A percentile compares a stretch with the other conserved stretches of the same genome.
Conservation (phyloP, 2,888 invertebrate species). For the Mimas tiliae region DNA sequence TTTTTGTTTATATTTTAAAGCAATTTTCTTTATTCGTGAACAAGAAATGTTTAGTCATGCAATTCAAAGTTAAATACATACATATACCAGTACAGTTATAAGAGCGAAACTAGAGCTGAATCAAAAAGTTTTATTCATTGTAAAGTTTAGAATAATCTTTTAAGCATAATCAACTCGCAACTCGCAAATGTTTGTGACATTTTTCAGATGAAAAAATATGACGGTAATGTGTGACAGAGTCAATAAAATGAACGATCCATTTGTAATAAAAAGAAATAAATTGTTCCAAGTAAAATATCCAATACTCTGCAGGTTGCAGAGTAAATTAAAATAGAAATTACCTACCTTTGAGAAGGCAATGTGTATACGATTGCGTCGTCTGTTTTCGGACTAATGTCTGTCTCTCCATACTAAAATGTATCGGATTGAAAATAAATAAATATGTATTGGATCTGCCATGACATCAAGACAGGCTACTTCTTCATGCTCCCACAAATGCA, state of each 20-base stretch:
- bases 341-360: background rate
- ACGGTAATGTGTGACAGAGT: slow-evolving; percentile 2
- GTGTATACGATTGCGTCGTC: background rate
- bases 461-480: slow-evolving; percentile 26
- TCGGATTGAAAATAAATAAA: slow-evolving; percentile 24
- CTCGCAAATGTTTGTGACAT: background rate
- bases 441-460: slow-evolving; percentile 32
- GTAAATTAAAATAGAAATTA: background rate
- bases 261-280: slow-evolving; percentile 4
- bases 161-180: background rate
- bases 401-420: background rate
- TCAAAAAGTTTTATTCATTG: background rate
- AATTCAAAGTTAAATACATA: no score
- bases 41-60: no score
- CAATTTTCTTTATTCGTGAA: background rate
- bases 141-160: background rate
- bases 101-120: background rate
- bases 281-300: background rate
- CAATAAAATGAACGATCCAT: background rate
- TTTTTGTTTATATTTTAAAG: background rate
- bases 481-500: slow-evolving; percentile 30
- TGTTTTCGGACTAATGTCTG: background rate
- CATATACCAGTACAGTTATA: background rate
- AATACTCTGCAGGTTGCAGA: background rate
- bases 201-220: background rate